Evolutionary conservation across 2,797 vertebrate species (phyloP), one percentile per base, ranked within the genome.

Genomic region (Mastacembelus armatus): DNA sequence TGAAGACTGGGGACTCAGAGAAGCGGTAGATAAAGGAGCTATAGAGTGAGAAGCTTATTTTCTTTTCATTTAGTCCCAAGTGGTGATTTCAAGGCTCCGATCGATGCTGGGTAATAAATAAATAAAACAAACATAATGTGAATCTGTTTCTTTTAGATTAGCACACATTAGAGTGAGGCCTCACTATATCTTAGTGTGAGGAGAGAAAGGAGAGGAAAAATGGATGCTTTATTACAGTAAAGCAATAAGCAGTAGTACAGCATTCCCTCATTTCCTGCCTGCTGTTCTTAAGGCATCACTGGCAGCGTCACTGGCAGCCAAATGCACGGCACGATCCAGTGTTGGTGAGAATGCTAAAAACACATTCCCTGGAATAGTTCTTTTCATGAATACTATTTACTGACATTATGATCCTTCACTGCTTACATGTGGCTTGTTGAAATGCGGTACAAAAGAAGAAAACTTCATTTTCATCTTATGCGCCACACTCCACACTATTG

Each of bases 361-460:
- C 63, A 61, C 45, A 67, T 57, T 81, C 40, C 66, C 70, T 63
- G 18, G 14, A 69, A 81, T 78, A 82, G 47, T 72, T 85, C 77
- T 85, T 65, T 76, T 84, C 67, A 86, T 84, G 80, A 89, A 89
- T 79, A 77, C 71, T 76, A 84, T 89, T 88, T 86, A 81, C 79
- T 81, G 75, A 88, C 86, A 85, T 86, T 69, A 75, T 66, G 80
- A 84, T 89, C 85, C 75, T 66, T 74, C 68, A 70, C 70, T 69
- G 61, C 71, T 67, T 70, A 55, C 64, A 74, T 63, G 58, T 32
- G 33, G 74, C 39, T 42, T 29, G 45, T 63, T 71, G 74, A 78
- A 85, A 85, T 80, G 47, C 71, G 59, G 64, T 61, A 60, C 33
- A 48, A 47, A 29, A 54, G 49, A 70, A 6, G 32, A 71, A 80